Evolutionary conservation across 23 tunicate genomes (phyloP).

Genomic region (Aplidium turbinatum): DNA sequence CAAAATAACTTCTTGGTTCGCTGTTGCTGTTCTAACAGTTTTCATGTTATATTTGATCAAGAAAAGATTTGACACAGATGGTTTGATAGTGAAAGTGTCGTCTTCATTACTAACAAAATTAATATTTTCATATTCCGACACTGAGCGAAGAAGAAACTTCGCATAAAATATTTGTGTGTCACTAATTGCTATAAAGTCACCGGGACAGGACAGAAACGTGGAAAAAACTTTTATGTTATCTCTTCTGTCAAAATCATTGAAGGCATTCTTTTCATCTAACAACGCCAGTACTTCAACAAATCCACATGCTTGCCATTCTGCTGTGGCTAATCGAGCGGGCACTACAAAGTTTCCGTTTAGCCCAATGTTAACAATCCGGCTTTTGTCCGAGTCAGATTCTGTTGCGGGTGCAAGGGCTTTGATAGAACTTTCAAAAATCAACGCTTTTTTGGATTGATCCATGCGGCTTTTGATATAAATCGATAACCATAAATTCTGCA

Average conservation of each 20-base stretch:
- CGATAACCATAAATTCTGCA: too few relatives aligned
- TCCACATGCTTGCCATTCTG: conserved; percentile 22
- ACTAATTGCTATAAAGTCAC: conserved; percentile 19
- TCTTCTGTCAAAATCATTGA: conserved; percentile 10
- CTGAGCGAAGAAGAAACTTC: too few relatives aligned
- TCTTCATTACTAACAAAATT: too few relatives aligned
- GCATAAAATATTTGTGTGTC: too few relatives aligned
- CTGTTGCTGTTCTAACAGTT: too few relatives aligned
- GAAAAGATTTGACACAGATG: too few relatives aligned
- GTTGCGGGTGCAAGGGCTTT: not conserved
- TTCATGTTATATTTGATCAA: too few relatives aligned
- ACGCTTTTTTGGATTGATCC: not conserved
- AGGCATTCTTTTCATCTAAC: conserved; percentile 20
- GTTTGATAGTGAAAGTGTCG: too few relatives aligned
- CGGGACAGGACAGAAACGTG: conserved; percentile 19
- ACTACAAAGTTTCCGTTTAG: not conserved
- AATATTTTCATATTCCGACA: too few relatives aligned
- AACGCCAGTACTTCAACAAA: not conserved
- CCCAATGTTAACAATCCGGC: too few relatives aligned
- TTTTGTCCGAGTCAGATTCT: too few relatives aligned
- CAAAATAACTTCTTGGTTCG: too few relatives aligned
- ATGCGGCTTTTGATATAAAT: not conserved
- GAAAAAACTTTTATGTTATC: not conserved
- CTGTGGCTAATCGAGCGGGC: not conserved
- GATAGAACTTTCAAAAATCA: not conserved